Evolutionary conservation across 2,888 invertebrate species (phyloP).

Genomic region (Leistus spinibarbis): DNA sequence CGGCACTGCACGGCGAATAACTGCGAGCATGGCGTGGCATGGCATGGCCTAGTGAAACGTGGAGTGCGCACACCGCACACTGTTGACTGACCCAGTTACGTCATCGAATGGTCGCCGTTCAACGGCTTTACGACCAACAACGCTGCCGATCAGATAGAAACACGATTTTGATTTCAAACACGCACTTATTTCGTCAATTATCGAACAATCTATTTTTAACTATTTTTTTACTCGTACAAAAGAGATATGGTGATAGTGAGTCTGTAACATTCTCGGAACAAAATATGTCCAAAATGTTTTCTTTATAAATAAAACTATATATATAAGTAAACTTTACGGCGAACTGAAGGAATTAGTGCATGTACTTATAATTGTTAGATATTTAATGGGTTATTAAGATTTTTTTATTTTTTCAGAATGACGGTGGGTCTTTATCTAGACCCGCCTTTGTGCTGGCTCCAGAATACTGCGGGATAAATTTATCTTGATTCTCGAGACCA

Average conservation of each 20-base stretch:
- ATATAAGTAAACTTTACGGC: no score
- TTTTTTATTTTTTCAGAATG: slow-evolving; percentile 50
- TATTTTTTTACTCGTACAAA: no score
- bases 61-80: neutral
- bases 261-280: no score
- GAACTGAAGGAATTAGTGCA: no score
- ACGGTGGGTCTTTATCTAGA: slow-evolving; percentile 48
- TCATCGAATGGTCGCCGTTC: neutral
- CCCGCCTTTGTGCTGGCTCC: slow-evolving; percentile 54
- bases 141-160: no score
- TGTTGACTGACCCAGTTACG: neutral
- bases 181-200: no score
- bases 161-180: no score
- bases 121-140: neutral
- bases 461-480: slow-evolving; percentile 52
- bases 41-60: neutral
- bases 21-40: no score
- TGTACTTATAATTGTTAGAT: neutral
- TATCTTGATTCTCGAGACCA: slow-evolving; percentile 34
- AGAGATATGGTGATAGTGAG: no score
- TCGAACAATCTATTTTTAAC: no score
- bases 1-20: neutral
- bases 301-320: no score
- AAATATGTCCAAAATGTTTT: no score
- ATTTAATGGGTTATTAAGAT: neutral